phyloP scores from a whole-genome alignment of 2,113 vertebrate species.

The Tupaia tana region DNA sequence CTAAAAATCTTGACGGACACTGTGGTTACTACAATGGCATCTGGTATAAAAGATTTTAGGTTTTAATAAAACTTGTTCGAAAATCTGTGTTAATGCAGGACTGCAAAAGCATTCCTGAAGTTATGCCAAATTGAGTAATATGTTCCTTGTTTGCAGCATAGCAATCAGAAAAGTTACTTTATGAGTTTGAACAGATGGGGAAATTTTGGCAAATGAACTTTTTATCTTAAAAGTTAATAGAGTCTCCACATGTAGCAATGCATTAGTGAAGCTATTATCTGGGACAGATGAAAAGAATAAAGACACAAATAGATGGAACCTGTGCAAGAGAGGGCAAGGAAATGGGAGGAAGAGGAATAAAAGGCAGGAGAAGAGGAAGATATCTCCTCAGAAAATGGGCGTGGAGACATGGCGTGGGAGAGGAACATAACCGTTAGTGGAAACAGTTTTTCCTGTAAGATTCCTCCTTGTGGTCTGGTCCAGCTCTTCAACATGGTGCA shows the following conservation, averaged over 20 bases:
- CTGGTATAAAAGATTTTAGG: background rate
- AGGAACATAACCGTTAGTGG: no score
- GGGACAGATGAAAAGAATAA: conserved; percentile 69
- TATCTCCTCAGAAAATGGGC: background rate
- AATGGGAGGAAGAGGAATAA: background rate
- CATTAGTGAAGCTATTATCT: conserved; percentile 74
- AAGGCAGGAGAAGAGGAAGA: background rate
- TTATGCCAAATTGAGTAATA: conserved; percentile 23
- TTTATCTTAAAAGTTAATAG: conserved; percentile 82
- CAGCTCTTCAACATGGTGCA: background rate
- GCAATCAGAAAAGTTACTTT: conserved; percentile 62
- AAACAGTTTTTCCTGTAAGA: background rate
- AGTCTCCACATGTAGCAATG: conserved; percentile 74
- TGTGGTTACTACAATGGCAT: background rate
- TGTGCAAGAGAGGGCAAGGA: background rate
- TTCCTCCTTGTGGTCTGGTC: background rate
- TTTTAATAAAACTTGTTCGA: background rate
- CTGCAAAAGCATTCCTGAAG: conserved; percentile 19
- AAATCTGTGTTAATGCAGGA: background rate
- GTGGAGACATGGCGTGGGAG: background rate
- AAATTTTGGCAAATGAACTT: conserved; percentile 77
- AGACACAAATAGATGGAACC: conserved; percentile 56
- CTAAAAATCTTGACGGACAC: conserved; percentile 7
- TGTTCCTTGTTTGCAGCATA: conserved; percentile 48
- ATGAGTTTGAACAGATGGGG: conserved; percentile 78